Conservation (phyloP, 2,888 invertebrate genomes). For the Eupithecia subfuscata region DNA sequence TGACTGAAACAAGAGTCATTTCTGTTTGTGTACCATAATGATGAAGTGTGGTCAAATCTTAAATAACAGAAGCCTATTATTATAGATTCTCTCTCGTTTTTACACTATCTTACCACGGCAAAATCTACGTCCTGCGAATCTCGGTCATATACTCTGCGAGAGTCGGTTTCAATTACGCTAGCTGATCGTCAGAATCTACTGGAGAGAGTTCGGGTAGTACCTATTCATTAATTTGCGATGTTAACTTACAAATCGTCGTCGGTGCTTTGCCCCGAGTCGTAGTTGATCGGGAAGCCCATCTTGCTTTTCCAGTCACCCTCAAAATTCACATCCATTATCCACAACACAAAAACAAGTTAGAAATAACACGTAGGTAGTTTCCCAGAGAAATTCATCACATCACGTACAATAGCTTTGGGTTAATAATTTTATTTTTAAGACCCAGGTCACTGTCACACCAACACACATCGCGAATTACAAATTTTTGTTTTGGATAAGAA, state of each 20-base stretch:
- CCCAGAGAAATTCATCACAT: constrained; percentile 40
- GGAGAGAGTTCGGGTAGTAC: background rate
- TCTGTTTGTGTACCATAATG: background rate
- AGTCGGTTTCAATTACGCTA: background rate
- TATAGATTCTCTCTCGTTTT: background rate
- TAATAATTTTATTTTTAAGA: constrained; percentile 1
- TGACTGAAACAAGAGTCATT: too few relatives aligned
- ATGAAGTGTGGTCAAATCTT: background rate
- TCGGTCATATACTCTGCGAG: background rate
- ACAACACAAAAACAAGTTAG: constrained; percentile 44
- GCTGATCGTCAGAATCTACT: too few relatives aligned
- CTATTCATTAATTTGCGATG: background rate
- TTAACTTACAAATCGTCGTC: constrained; percentile 79
- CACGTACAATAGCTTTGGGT: constrained; percentile 19
- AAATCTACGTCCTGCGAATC: background rate
- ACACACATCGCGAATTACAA: background rate
- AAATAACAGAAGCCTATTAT: background rate
- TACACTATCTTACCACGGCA: background rate
- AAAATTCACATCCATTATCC: constrained; percentile 66
- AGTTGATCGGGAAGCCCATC: constrained; percentile 79
- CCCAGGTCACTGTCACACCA: background rate
- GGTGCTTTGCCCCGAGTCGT: constrained; percentile 75
- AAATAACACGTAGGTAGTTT: constrained; percentile 37
- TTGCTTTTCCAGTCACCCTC: constrained; percentile 80
- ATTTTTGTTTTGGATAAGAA: constrained; percentile 15